phyloP scores from a whole-genome alignment of 2,113 vertebrate genomes.

The Gyps fulvus region DNA sequence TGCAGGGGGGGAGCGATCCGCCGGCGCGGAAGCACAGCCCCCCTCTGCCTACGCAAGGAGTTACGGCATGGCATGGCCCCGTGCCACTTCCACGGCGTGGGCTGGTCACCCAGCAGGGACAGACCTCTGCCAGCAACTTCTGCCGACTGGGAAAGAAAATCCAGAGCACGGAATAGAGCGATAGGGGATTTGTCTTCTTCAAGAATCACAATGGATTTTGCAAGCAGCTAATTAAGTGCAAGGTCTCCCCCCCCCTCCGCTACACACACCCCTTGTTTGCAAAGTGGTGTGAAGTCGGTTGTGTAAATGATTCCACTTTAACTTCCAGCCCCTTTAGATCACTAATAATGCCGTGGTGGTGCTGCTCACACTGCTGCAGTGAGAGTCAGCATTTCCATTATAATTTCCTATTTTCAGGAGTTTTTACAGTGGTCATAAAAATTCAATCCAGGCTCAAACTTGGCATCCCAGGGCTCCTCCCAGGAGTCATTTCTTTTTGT shows the following conservation, averaged over 20 bases:
- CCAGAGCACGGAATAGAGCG: neutral
- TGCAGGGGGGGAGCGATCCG: neutral
- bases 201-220: slow-evolving; percentile 25
- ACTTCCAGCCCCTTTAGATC: slow-evolving; percentile 14
- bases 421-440: slow-evolving; percentile 65
- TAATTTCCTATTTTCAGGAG: slow-evolving; percentile 68
- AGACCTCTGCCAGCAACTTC: neutral
- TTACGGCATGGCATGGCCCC: neutral
- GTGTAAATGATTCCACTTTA: slow-evolving; percentile 41
- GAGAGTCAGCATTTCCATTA: slow-evolving; percentile 63
- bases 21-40: neutral
- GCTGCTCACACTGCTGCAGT: neutral
- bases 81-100: neutral
- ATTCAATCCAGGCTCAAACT: slow-evolving; percentile 51
- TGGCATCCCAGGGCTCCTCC: slow-evolving; percentile 57
- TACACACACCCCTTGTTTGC: neutral
- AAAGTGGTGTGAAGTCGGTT: neutral
- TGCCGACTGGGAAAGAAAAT: neutral
- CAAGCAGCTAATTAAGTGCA: slow-evolving; percentile 10
- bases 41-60: neutral
- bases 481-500: slow-evolving; percentile 59
- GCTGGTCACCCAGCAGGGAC: neutral
- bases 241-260: neutral
- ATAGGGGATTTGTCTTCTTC: slow-evolving; percentile 19
- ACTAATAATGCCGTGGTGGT: neutral